Percentiles rank a stretch among this genome's conserved stretches.
These are phyloP conservation scores for Laupala kohalensis DNA, from an alignment of 1,140 invertebrate species.

Conservation along the genomic window DNA sequence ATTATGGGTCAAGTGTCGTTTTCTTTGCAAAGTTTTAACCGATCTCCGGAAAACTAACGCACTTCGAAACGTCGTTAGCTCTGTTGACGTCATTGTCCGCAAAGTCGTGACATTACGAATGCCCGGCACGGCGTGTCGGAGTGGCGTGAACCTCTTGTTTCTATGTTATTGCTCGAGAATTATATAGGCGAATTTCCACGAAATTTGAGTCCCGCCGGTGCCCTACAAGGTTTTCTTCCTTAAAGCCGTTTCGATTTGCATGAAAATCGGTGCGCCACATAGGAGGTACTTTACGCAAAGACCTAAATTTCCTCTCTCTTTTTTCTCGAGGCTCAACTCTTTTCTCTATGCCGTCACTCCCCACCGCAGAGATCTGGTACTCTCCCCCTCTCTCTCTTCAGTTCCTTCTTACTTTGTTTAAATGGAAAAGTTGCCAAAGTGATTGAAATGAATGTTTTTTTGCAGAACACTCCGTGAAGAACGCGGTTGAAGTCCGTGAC, in stretches of 20 bases:
- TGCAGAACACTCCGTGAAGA: background rate
- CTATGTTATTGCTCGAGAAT: background rate
- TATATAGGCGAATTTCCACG: background rate
- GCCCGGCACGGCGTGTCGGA: background rate
- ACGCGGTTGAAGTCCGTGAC: background rate
- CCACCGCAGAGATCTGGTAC: background rate
- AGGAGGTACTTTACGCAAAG: background rate
- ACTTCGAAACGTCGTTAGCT: background rate
- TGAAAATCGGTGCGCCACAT: background rate
- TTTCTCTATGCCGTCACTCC: background rate
- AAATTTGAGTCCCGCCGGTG: background rate
- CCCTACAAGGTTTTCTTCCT: background rate
- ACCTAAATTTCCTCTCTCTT: background rate
- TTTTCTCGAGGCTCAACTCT: background rate
- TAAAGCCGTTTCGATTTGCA: background rate
- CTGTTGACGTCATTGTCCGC: background rate
- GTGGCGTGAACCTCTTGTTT: background rate
- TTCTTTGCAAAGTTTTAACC: too few relatives aligned
- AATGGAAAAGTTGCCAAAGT: background rate
- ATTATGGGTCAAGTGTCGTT: too few relatives aligned
- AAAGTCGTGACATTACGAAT: background rate
- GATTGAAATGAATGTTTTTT: background rate
- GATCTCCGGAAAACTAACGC: too few relatives aligned
- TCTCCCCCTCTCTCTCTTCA: too few relatives aligned
- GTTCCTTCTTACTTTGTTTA: background rate